These are phyloP conservation scores for Phyto melanocephala DNA, from an alignment of 2,888 invertebrate species.

Conservation along the genomic window DNA sequence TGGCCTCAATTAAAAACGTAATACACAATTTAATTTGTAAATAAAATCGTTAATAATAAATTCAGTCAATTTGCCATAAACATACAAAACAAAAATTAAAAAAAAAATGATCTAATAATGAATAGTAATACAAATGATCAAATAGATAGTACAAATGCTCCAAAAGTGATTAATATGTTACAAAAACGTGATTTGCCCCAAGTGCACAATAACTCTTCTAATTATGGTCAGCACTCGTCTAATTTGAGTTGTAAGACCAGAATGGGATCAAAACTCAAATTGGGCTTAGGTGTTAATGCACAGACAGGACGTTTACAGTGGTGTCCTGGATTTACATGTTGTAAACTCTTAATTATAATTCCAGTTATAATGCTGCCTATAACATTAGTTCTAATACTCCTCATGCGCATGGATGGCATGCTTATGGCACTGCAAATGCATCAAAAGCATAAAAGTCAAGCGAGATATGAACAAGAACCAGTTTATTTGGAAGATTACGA, in stretches of 20 bases:
- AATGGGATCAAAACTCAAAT: slow-evolving; percentile 65
- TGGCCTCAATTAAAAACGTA: slow-evolving; percentile 56
- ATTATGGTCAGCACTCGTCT: not conserved
- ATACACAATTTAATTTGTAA: slow-evolving; percentile 49
- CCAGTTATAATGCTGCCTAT: slow-evolving; percentile 78
- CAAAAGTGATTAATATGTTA: slow-evolving; percentile 38
- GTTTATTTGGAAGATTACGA: slow-evolving; percentile 69
- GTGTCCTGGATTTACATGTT: slow-evolving; percentile 78
- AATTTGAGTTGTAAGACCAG: slow-evolving; percentile 4
- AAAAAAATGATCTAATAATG: slow-evolving; percentile 29
- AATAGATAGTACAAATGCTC: slow-evolving; percentile 14
- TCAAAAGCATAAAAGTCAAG: slow-evolving; percentile 64
- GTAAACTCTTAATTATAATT: slow-evolving; percentile 76
- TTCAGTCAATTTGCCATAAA: not conserved
- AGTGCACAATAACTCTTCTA: slow-evolving; percentile 67
- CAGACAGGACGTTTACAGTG: slow-evolving; percentile 78
- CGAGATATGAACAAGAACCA: slow-evolving; percentile 39
- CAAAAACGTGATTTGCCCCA: slow-evolving; percentile 67
- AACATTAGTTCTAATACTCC: slow-evolving; percentile 74
- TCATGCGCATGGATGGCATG: slow-evolving; percentile 76
- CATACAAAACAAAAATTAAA: slow-evolving; percentile 22
- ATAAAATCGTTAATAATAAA: slow-evolving; percentile 7
- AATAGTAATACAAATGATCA: not conserved
- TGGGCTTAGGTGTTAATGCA: slow-evolving; percentile 76
- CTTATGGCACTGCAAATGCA: slow-evolving; percentile 72